These are phyloP conservation scores for Iguana delicatissima DNA, from an alignment of 2,797 vertebrate species.

Conservation along the genomic window DNA sequence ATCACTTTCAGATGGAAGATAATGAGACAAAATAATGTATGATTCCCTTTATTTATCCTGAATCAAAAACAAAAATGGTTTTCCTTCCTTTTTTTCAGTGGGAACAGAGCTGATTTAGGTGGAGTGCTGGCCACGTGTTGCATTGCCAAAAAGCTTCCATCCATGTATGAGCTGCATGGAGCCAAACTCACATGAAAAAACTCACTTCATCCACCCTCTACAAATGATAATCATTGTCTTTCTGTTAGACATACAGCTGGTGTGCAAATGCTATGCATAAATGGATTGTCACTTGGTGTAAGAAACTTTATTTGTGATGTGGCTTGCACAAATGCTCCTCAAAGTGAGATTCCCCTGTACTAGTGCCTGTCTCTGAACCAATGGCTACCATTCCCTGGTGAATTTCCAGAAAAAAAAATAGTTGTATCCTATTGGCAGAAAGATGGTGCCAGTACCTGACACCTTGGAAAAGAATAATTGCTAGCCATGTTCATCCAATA, in stretches of 20 bases:
- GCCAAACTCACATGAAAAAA: not conserved
- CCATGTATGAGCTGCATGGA: not conserved
- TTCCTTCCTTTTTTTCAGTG: not conserved
- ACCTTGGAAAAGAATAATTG: too few relatives aligned
- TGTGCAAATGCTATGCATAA: not conserved
- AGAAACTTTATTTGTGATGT: not conserved
- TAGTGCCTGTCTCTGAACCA: too few relatives aligned
- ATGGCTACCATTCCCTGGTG: not conserved
- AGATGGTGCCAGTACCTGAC: too few relatives aligned
- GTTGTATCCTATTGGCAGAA: too few relatives aligned
- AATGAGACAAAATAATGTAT: not conserved
- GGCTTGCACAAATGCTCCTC: too few relatives aligned
- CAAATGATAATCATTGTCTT: not conserved
- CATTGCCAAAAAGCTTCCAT: not conserved
- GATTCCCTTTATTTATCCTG: not conserved
- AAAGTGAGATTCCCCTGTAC: too few relatives aligned
- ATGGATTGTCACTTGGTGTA: not conserved
- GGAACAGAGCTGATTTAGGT: not conserved
- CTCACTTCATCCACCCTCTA: not conserved
- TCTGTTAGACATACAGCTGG: not conserved
- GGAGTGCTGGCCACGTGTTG: not conserved
- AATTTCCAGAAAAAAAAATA: too few relatives aligned
- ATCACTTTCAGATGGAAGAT: slow-evolving; percentile 12
- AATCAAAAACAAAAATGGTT: not conserved
- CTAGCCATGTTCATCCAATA: too few relatives aligned